Conservation (phyloP, 2,113 vertebrate genomes). For the Saccopteryx bilineata region DNA sequence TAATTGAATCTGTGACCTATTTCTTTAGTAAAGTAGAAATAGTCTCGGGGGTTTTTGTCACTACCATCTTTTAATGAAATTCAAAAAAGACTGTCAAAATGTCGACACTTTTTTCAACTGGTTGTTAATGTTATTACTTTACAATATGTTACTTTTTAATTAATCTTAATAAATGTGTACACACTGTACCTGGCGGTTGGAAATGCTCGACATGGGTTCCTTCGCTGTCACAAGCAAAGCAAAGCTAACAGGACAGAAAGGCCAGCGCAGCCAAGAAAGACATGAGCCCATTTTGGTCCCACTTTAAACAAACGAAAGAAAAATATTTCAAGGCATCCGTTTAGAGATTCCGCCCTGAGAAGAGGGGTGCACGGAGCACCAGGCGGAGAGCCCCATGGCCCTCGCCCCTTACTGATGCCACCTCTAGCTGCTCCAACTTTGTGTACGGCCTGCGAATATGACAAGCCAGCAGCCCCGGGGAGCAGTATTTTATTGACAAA, state of each 20-base stretch:
- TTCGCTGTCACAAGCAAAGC: slow-evolving; percentile 82
- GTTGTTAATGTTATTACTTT: slow-evolving; percentile 94
- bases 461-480: slow-evolving; percentile 66
- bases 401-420: not conserved
- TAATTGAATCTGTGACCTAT: slow-evolving; percentile 99
- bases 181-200: slow-evolving; percentile 85
- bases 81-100: slow-evolving; percentile 96
- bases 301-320: slow-evolving; percentile 60
- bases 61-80: slow-evolving; percentile 99
- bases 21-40: slow-evolving; percentile 99
- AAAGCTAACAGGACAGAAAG: slow-evolving; percentile 85
- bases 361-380: not conserved
- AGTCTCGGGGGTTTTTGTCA: slow-evolving; percentile 99
- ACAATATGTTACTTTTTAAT: slow-evolving; percentile 94
- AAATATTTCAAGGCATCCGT: slow-evolving; percentile 76
- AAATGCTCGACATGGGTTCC: slow-evolving; percentile 85
- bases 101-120: slow-evolving; percentile 94
- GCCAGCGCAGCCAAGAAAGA: slow-evolving; percentile 73
- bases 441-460: slow-evolving; percentile 19
- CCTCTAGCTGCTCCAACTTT: not conserved
- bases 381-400: accelerated
- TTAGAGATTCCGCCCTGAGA: slow-evolving; percentile 63
- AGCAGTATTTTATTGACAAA: slow-evolving; percentile 74
- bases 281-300: slow-evolving; percentile 82
- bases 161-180: slow-evolving; percentile 93